Evolutionary conservation across 2,113 vertebrate species (phyloP), one percentile per base, ranked within the genome.

Genomic region (Ctenodactylus gundi): DNA sequence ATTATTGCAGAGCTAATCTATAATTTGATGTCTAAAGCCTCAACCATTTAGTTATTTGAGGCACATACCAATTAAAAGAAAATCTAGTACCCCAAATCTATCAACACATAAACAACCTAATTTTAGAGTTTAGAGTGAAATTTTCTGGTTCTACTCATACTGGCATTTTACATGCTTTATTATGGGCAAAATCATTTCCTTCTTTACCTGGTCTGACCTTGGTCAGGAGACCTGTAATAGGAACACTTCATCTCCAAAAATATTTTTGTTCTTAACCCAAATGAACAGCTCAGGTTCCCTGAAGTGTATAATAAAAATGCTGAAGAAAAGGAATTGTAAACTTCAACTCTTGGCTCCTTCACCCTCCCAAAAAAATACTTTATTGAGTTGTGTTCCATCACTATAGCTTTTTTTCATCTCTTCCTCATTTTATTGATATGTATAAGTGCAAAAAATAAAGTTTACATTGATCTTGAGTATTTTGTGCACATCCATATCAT

Each of bases 181-280:
- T 78, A 81, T 55, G 49, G 60, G 41, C 58, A 77, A 51, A 96
- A 70, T 78, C 12, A 93, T 96, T 94, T 95, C 82, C 95, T 20
- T 73, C 73, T 44, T 57, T 36, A 88, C 31, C 87, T 91, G 67
- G 57, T 36, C 88, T 96, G 75, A 87, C 90, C 92, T 62, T 95
- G 76, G 25, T 92, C 90, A 90, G 51, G 67, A 96, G 25, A 68
- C 9, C 70, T 72, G 58, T 88, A 81, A 67, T 27, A 88, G 39
- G 29, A 41, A 41, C 53, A 53, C 18, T 82, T 87, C 55, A 93
- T 94, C 85, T 49, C 68, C n/a, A 82, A 65, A 93, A 95, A 93
- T 15, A 90, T 82, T 58, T 70, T 29, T 25, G 77, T 95, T 44
- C 41, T 88, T 94, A 83, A 94, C 31, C 7, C 67, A 97, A 96